These are phyloP conservation scores for Petrolisthes cinctipes DNA, from an alignment of 2,888 invertebrate genomes.

Conservation along the genomic window DNA sequence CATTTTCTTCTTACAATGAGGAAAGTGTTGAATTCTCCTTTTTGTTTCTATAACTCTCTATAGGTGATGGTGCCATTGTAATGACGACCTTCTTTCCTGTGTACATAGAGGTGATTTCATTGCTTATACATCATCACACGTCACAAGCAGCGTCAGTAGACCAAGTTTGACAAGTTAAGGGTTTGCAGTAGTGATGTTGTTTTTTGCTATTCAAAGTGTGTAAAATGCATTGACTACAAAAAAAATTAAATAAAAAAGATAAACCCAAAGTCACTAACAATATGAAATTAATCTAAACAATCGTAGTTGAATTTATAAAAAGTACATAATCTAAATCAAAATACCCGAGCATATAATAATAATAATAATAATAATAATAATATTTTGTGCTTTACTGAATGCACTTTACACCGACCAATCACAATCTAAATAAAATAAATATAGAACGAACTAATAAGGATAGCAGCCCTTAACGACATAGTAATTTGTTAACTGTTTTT, in stretches of 20 bases:
- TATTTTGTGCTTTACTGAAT: neutral
- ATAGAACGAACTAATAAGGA: neutral
- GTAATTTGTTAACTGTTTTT: constrained; percentile 28
- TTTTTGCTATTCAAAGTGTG: neutral
- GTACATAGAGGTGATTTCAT: constrained; percentile 45
- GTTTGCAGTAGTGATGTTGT: constrained; percentile 29
- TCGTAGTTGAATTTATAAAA: neutral
- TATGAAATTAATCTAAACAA: neutral
- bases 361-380: too few species aligned
- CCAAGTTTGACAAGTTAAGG: constrained; percentile 30
- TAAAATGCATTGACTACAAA: neutral
- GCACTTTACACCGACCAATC: neutral
- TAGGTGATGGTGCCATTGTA: constrained; percentile 55
- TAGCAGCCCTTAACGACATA: neutral
- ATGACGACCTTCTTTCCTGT: constrained; percentile 31
- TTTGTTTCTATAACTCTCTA: constrained; percentile 5
- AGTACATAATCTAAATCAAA: neutral
- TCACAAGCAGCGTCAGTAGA: constrained; percentile 30
- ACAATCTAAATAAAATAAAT: neutral
- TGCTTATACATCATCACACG: constrained; percentile 29
- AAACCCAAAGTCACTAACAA: neutral
- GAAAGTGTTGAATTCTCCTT: constrained; percentile 29
- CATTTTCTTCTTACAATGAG: constrained; percentile 25
- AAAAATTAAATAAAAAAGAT: neutral
- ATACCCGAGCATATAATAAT: neutral